Evolutionary conservation across 1,140 invertebrate genomes (phyloP).

Genomic region (Orchestia grillus): DNA sequence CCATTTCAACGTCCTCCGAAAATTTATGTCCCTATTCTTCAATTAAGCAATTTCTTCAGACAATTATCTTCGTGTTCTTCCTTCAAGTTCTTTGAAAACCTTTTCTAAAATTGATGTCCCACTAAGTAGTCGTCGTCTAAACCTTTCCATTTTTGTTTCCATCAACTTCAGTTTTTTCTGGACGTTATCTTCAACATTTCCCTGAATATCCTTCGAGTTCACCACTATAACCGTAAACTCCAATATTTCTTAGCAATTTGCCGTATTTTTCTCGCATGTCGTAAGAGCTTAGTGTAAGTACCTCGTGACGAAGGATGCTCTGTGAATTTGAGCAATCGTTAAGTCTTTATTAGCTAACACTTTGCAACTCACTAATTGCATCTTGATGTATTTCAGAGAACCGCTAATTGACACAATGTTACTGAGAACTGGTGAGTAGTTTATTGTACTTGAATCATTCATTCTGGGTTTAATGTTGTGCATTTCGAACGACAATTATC

Average conservation of each 20-base stretch:
- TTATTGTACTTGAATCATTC: background rate
- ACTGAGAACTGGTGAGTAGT: background rate
- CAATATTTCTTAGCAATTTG: too few relatives aligned
- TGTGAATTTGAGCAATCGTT: background rate
- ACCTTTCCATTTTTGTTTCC: too few relatives aligned
- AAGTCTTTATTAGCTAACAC: background rate
- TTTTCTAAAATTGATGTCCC: background rate
- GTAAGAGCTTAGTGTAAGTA: background rate
- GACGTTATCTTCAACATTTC: too few relatives aligned
- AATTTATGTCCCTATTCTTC: background rate
- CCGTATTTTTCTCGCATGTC: too few relatives aligned
- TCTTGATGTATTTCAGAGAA: background rate
- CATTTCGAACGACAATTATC: background rate
- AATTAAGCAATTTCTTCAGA: background rate
- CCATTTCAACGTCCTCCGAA: too few relatives aligned
- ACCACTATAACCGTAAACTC: too few relatives aligned
- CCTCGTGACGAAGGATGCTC: background rate
- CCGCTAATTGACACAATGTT: background rate
- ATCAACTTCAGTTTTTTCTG: too few relatives aligned
- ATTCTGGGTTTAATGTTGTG: background rate
- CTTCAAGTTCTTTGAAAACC: background rate
- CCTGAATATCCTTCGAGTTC: too few relatives aligned
- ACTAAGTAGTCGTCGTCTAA: too few relatives aligned
- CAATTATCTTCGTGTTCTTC: background rate
- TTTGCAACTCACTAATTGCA: background rate